Percentiles rank a stretch among this genome's conserved stretches.
Evolutionary conservation across 2,888 invertebrate species (phyloP).

Genomic region (Tiliacea citrago): DNA sequence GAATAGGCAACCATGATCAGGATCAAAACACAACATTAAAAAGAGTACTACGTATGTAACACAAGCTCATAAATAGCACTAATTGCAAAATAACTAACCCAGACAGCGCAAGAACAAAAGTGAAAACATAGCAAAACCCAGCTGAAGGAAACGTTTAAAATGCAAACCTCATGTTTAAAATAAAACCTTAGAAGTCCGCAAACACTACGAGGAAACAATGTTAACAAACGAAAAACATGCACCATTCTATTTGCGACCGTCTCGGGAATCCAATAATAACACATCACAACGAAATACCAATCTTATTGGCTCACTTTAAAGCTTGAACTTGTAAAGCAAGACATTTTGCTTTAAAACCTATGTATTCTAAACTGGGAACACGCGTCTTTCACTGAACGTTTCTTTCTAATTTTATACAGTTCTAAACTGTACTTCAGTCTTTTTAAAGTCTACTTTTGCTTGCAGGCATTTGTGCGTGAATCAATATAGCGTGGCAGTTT

Average conservation of each 20-base stretch:
- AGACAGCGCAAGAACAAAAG: constrained; percentile 7
- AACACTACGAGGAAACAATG: constrained; percentile 70
- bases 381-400: constrained; percentile 65
- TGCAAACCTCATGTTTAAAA: constrained; percentile 69
- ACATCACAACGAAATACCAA: constrained; percentile 41
- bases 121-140: constrained; percentile 32
- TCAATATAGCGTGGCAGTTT: constrained; percentile 73
- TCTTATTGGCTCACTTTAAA: constrained; percentile 40
- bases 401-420: constrained; percentile 32
- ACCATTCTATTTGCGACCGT: constrained; percentile 68
- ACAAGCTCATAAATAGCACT: constrained; percentile 12
- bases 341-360: constrained; percentile 50
- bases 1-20: not conserved
- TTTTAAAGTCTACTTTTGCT: constrained; percentile 45
- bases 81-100: constrained; percentile 24
- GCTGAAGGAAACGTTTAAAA: constrained; percentile 63
- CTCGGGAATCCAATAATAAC: constrained; percentile 70
- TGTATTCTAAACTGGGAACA: constrained; percentile 55
- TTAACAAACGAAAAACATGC: constrained; percentile 69
- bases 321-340: constrained; percentile 63
- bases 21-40: not conserved
- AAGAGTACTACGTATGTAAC: not conserved
- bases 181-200: constrained; percentile 66
- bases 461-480: constrained; percentile 55
- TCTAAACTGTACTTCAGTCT: constrained; percentile 17